Percentiles rank a stretch among this genome's conserved stretches.
These are phyloP conservation scores for Serripes groenlandicus DNA, from an alignment of 2,888 invertebrate genomes.

Conservation along the genomic window DNA sequence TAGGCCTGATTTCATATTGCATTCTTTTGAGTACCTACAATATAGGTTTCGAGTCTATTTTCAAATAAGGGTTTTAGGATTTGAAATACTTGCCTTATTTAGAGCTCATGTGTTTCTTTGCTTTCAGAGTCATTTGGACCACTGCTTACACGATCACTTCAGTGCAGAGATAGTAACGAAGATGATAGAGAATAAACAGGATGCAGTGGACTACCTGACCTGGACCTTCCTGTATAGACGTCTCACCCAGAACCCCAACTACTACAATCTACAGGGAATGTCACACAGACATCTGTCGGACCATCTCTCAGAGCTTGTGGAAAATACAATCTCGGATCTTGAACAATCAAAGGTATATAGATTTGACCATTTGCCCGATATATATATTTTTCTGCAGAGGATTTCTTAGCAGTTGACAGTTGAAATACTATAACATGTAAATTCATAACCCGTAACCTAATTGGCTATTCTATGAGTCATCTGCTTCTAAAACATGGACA, in stretches of 20 bases:
- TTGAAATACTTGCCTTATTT: too few species aligned
- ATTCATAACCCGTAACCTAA: too few species aligned
- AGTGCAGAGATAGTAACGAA: conserved; percentile 99
- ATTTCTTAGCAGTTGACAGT: background rate
- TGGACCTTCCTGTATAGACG: conserved; percentile 99
- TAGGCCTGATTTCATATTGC: too few species aligned
- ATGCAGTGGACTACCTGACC: conserved; percentile 99
- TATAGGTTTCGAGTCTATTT: too few species aligned
- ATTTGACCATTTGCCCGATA: too few species aligned
- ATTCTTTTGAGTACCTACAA: too few species aligned
- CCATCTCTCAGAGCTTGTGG: conserved; percentile 98
- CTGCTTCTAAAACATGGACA: too few species aligned
- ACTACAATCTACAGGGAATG: conserved; percentile 96
- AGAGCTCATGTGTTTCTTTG: too few species aligned
- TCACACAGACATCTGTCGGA: conserved; percentile 99
- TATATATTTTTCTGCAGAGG: background rate
- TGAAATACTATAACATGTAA: too few species aligned
- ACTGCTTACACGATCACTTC: conserved; percentile 99
- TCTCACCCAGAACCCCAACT: conserved; percentile 99
- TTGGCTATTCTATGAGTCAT: too few species aligned
- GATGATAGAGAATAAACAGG: conserved; percentile 99
- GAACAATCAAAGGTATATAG: conserved; percentile 96
- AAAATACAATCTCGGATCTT: conserved; percentile 96
- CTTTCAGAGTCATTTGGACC: conserved; percentile 96
- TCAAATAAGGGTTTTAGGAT: too few species aligned